These are phyloP conservation scores for Megalops cyprinoides DNA, from an alignment of 2,797 vertebrate species.

Conservation along the genomic window DNA sequence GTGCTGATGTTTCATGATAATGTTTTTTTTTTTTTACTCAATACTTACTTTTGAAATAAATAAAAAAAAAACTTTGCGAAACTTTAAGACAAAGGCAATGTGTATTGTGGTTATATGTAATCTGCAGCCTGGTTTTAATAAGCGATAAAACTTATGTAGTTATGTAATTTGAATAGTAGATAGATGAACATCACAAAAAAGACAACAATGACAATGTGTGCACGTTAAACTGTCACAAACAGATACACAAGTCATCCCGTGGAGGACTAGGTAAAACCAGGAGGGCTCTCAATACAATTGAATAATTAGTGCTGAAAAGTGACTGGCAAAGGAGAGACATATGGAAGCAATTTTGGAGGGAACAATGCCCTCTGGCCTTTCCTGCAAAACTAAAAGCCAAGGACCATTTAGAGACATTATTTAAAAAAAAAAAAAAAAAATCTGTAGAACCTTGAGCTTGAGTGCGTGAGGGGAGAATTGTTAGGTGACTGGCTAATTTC, in stretches of 20 bases:
- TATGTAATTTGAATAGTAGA: no score
- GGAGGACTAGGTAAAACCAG: constrained; percentile 61
- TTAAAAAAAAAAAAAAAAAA: constrained; percentile 37
- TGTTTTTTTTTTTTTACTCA: no score
- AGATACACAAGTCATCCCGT: not conserved
- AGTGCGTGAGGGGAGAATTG: constrained; percentile 48
- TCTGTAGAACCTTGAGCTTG: constrained; percentile 47
- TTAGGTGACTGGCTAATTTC: constrained; percentile 56
- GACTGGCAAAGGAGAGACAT: constrained; percentile 72
- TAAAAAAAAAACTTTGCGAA: no score
- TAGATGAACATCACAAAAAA: no score
- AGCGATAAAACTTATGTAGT: no score
- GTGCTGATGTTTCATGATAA: no score
- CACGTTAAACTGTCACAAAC: not conserved
- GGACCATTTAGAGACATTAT: constrained; percentile 73
- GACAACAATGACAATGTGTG: not conserved
- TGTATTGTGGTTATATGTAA: not conserved
- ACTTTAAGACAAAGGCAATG: not conserved
- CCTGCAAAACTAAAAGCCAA: constrained; percentile 71
- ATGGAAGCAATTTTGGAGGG: constrained; percentile 84
- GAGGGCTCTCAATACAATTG: constrained; percentile 70
- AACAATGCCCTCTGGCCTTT: constrained; percentile 84
- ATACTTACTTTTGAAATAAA: no score
- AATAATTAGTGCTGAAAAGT: constrained; percentile 79
- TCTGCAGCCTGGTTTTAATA: no score